Percentiles rank a stretch among this genome's conserved stretches.
phyloP scores from a whole-genome alignment of 2,113 vertebrate genomes.

The Diphyllodes magnificus region DNA sequence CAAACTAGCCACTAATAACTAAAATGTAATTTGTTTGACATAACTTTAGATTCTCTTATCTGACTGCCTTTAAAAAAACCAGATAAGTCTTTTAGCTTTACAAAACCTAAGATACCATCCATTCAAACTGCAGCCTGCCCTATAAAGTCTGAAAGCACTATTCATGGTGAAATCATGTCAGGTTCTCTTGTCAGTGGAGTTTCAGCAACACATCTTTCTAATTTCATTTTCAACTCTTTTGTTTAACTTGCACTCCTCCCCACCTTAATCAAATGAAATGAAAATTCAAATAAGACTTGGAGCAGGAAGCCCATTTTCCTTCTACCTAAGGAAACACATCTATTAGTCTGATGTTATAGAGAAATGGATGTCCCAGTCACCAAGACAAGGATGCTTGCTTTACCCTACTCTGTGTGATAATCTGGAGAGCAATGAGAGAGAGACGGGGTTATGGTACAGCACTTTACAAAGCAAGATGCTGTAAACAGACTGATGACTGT shows the following conservation, averaged over 20 bases:
- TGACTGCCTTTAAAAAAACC: constrained; percentile 53
- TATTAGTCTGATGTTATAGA: neutral
- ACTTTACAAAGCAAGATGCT: constrained; percentile 48
- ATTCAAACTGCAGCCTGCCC: constrained; percentile 48
- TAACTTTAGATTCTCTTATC: constrained; percentile 92
- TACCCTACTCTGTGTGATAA: constrained; percentile 26
- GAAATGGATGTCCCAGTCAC: constrained; percentile 18
- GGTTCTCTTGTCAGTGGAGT: constrained; percentile 41
- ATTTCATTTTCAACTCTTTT: constrained; percentile 59
- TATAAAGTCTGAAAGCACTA: constrained; percentile 66
- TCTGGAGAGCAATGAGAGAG: neutral
- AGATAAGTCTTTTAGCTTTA: constrained; percentile 67
- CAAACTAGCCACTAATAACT: constrained; percentile 98
- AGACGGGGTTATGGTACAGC: neutral
- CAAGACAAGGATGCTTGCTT: neutral
- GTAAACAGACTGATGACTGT: constrained; percentile 62
- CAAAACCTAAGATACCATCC: constrained; percentile 58
- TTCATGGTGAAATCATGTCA: constrained; percentile 49
- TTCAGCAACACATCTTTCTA: constrained; percentile 40
- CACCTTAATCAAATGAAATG: constrained; percentile 55
- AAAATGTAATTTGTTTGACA: constrained; percentile 94
- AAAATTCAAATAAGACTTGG: constrained; percentile 56
- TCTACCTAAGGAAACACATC: constrained; percentile 38
- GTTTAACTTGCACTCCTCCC: constrained; percentile 60
- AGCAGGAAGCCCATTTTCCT: neutral